phyloP scores from a whole-genome alignment of 2,113 vertebrate genomes.

The Nymphicus hollandicus region DNA sequence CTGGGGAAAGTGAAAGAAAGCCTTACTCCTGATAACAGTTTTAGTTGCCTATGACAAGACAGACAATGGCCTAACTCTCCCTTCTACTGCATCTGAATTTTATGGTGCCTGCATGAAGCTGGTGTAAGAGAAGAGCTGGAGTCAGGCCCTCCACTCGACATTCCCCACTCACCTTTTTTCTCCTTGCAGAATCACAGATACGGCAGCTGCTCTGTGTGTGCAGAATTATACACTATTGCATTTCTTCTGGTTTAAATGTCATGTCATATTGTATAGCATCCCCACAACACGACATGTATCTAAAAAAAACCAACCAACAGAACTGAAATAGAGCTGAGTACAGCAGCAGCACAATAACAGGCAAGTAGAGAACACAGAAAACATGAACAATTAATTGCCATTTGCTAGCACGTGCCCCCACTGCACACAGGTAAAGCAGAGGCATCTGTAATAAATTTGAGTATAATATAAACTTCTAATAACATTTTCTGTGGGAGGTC shows the following conservation, averaged over 20 bases:
- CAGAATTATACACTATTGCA: background rate
- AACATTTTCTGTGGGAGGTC: background rate
- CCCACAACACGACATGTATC: fast-evolving
- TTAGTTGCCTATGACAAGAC: background rate
- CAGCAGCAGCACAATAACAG: background rate
- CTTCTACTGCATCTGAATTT: background rate
- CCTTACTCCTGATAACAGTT: background rate
- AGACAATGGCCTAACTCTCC: background rate
- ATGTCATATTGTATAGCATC: background rate
- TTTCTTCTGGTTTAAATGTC: background rate
- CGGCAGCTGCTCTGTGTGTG: background rate
- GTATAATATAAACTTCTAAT: background rate
- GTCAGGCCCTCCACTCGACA: background rate
- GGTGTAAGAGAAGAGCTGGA: background rate
- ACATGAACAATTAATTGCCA: background rate
- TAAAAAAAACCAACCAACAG: background rate
- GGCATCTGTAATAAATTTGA: background rate
- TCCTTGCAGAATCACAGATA: background rate
- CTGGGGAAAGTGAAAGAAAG: background rate
- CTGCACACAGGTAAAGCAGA: background rate
- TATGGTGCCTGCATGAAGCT: background rate
- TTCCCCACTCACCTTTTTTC: background rate
- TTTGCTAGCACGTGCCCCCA: fast-evolving
- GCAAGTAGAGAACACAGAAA: background rate
- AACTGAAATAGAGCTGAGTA: background rate